Evolutionary conservation across 2,113 vertebrate species (phyloP), one percentile per base, ranked within the genome.

Genomic region (Sorex araneus): DNA sequence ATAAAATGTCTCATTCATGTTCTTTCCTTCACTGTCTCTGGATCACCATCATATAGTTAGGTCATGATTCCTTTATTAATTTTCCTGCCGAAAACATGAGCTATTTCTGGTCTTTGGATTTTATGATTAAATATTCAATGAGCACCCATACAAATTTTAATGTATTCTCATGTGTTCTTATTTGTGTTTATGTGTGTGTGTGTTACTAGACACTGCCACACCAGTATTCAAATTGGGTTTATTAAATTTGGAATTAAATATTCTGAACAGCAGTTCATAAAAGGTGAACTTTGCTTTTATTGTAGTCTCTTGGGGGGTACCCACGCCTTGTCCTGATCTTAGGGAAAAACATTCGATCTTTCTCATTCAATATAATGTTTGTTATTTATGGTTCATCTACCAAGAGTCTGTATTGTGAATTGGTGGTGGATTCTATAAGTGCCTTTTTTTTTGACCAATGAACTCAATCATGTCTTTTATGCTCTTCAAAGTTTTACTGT

Each of bases 71-170:
- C 32, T 71, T 73, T 87, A 19, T 63, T 13, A 10, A 3, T 90
- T 90, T 89, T 87, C 45, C 63, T 84, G 12, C 80, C n/a, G 63
- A 89, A 91, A 91, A 74, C 4, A 54, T 73, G 34, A 60, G 16
- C 73, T 80, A 45, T 67, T 77, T 90, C 30, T 28, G 27, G 13
- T 9, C 89, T 87, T 34, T 27, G 43, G 25, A 27, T 87, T 18
- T 76, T 54, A 63, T 32, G 19, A 67, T 74, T 87, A 73, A 54
- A 25, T 8, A 21, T 77, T 8, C 32, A 84, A 10, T 12, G 25
- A 87, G 3, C 63, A 87, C 57, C 21, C 27, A n/a, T 28, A 1
- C n/a, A 10, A 76, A 70, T 74, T 81, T 87, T 78, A 88, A 60
- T 23, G 57, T 7, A 60, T 60, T 60, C 18, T 23, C 47, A 60